phyloP scores from a whole-genome alignment of 1,140 invertebrate species.

The Hermetia illucens region DNA sequence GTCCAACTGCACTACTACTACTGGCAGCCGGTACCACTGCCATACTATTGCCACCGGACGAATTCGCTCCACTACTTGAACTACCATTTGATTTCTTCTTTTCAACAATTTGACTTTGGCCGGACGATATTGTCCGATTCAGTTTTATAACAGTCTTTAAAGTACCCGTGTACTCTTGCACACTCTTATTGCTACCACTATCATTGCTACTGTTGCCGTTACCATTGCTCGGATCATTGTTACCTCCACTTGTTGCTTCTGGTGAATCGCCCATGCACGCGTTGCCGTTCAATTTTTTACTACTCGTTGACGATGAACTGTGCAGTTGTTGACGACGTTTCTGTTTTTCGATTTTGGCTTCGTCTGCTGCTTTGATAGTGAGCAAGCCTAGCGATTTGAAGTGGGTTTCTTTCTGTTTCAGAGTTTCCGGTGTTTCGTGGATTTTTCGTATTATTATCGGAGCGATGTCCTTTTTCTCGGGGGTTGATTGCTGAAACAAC shows the following conservation, averaged over 20 bases:
- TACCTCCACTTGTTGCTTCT: too few species aligned
- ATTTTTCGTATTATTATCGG: slow-evolving; percentile 6
- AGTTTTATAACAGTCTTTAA: slow-evolving; percentile 65
- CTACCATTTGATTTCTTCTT: slow-evolving; percentile 10
- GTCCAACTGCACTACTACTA: slow-evolving; percentile 39
- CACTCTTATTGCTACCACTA: slow-evolving; percentile 15
- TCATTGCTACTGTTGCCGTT: slow-evolving; percentile 15
- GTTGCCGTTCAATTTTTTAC: too few species aligned
- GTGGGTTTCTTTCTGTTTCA: slow-evolving; percentile 44
- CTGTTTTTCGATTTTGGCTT: slow-evolving; percentile 38
- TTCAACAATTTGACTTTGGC: slow-evolving; percentile 12
- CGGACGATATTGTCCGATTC: slow-evolving; percentile 31
- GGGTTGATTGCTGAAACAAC: neutral
- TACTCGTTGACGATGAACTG: slow-evolving; percentile 33
- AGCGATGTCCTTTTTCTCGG: too few species aligned
- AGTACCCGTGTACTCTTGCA: slow-evolving; percentile 48
- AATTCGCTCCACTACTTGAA: slow-evolving; percentile 11
- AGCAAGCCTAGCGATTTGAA: slow-evolving; percentile 45
- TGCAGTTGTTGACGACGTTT: slow-evolving; percentile 27
- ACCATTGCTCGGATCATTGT: too few species aligned
- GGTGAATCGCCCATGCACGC: too few species aligned
- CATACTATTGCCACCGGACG: slow-evolving; percentile 2
- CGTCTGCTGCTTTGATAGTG: slow-evolving; percentile 43
- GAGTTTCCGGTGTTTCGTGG: slow-evolving; percentile 38
- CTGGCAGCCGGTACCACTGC: slow-evolving; percentile 20